Base-by-base conservation (phyloP, 2,888 invertebrate species). In the Girardia tigrina region DNA sequence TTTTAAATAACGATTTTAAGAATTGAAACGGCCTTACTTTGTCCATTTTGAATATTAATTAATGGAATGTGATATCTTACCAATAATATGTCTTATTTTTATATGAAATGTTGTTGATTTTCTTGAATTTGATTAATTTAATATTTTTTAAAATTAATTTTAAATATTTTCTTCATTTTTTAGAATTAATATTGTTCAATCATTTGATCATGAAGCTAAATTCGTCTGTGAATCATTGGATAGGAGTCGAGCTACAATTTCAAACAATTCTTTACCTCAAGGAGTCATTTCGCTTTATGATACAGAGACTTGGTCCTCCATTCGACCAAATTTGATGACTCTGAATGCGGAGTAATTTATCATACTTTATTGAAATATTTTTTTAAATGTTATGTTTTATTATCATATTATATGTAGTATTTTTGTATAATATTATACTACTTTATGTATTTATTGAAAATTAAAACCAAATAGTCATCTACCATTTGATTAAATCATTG, bases 141-240 rank as follows among this genome's bases (percentile, higher is more conserved):
- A n/a, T n/a, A n/a, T n/a, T n/a, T n/a, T n/a, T n/a, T n/a, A n/a
- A n/a, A n/a, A 36, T 36, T 36, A 36, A 36, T 36, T 12, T 12
- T 8, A 16, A 36, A 8, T 56, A 56, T 56, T 16, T 4, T 56
- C 4, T 8, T 56, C n/a, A 6, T 6, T 4, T 56, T 56, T 4
- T 56, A 56, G 56, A 56, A 56, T 56, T 2, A 56, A 56, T n/a
- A 56, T 56, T 56, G 56, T 56, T 20, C 56, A 56, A 56, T 56
- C 56, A 56, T 56, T 56, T 56, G 56, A 56, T 23, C n/a, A 56
- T 56, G 56, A 56, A 56, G n/a, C 56, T 23, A 56, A 56, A 56
- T 56, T 56, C n/a, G 56, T 56, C n/a, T 56, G 56, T 56, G 56
- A 56, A 23, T 56, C 56, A 12, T 23, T 56, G n/a, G 56, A 56